Evolutionary conservation across 1,140 invertebrate species (phyloP).

Genomic region (Heterodera schachtii): DNA sequence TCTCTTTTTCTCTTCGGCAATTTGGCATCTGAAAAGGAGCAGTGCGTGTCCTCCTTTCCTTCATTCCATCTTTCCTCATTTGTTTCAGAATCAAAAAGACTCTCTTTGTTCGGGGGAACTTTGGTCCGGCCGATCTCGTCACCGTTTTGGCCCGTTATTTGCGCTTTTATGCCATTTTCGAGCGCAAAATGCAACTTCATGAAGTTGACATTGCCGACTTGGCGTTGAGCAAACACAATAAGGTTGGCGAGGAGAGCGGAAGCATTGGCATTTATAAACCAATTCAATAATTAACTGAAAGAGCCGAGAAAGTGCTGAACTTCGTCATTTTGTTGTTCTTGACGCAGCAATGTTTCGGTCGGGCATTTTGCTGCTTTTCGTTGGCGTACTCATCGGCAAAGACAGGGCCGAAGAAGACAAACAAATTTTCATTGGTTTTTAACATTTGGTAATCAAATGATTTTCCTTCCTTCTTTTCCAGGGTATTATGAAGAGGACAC

Average conservation of each 20-base stretch:
- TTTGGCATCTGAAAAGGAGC: slow-evolving; percentile 18
- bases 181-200: slow-evolving; percentile 16
- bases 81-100: slow-evolving; percentile 27
- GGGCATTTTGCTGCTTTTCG: slow-evolving; percentile 23
- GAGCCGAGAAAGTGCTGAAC: slow-evolving; percentile 7
- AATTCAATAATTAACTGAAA: not conserved
- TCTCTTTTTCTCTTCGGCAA: slow-evolving; percentile 35
- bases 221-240: slow-evolving; percentile 17
- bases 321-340: slow-evolving; percentile 18
- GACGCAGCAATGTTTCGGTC: slow-evolving; percentile 11
- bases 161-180: slow-evolving; percentile 22
- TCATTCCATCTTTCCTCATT: slow-evolving; percentile 6
- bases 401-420: not conserved
- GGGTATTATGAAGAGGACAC: slow-evolving; percentile 19
- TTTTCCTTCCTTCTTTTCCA: slow-evolving; percentile 10
- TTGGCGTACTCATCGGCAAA: not conserved
- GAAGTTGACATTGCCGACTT: slow-evolving; percentile 23
- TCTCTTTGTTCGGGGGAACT: slow-evolving; percentile 17
- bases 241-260: not conserved
- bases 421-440: slow-evolving; percentile 26
- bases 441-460: too few species aligned
- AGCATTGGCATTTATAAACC: not conserved
- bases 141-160: slow-evolving; percentile 24
- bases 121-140: slow-evolving; percentile 12
- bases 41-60: slow-evolving; percentile 3